These are phyloP conservation scores for Lontra canadensis DNA, from an alignment of 2,113 vertebrate species.

Conservation along the genomic window DNA sequence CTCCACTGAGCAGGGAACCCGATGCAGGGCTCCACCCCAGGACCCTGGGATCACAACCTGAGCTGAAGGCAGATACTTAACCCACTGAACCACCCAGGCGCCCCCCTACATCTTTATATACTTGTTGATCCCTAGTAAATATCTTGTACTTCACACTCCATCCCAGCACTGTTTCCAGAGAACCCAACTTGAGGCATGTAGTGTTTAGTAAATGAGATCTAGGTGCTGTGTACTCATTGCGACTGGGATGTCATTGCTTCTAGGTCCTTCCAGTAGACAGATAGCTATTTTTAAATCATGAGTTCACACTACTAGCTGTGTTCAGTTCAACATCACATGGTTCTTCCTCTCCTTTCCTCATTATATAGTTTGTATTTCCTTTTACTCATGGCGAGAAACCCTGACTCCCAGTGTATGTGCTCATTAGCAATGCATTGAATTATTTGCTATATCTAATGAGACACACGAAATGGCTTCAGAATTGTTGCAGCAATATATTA, in stretches of 20 bases:
- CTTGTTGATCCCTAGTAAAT: background rate
- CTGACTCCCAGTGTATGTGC: background rate
- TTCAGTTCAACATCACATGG: background rate
- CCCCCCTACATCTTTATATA: background rate
- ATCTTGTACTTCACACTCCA: background rate
- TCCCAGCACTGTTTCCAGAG: background rate
- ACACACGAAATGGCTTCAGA: background rate
- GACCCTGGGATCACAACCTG: too few relatives aligned
- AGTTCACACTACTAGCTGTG: background rate
- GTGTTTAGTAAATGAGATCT: background rate
- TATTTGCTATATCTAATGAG: background rate
- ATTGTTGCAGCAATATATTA: background rate
- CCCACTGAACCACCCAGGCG: too few relatives aligned
- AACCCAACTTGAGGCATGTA: background rate
- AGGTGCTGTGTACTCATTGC: background rate
- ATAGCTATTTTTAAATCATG: background rate
- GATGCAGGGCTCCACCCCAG: too few relatives aligned
- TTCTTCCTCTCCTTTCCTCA: background rate
- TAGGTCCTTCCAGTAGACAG: background rate
- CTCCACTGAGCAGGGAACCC: too few relatives aligned
- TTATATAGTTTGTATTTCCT: background rate
- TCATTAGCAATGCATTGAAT: background rate
- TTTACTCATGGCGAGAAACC: background rate
- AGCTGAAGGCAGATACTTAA: too few relatives aligned
- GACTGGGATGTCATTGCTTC: background rate